Base-by-base conservation (phyloP, 2,888 invertebrate species). In the Amiota mariae region DNA sequence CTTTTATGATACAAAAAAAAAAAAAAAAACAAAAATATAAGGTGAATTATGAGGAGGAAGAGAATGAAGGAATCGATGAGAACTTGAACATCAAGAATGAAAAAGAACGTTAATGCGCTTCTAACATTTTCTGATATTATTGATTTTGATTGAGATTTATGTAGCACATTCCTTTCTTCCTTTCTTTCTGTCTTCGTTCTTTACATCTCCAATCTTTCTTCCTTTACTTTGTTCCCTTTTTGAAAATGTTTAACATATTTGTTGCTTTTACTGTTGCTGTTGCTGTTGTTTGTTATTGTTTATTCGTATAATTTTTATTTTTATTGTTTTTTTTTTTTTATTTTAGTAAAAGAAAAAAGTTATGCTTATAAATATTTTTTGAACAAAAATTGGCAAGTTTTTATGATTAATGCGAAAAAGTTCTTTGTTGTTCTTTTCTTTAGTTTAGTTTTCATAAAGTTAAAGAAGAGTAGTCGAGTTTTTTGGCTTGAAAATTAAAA, bases 81-180 rank as follows among this genome's bases (percentile, higher is more conserved):
- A 24, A 24, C 24, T 24, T 24, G 24, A 24, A 24, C 24, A 24
- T 24, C 3, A 24, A 24, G 24, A 24, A 24, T 3, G 24, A 3
- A 13, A 2, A 48, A 66, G 3, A 24, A 24, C 24, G 24, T 2
- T 24, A 24, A 3, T 2, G 24, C 81, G 79, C 79, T 85, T 78
- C 85, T 81, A 51, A n/a, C n/a, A 59, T 10, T 59, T 18, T 11
- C 11, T 86, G 82, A 85, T 86, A 84, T 84, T 84, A 86, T 86
- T 84, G 86, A 85, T 86, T 84, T 84, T 81, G 85, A 85, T 85
- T 86, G 84, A 82, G 85, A 86, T 84, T 86, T 84, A 86, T 84
- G 81, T 81, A 11, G 64, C 75, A 73, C 56, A 75, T 72, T 78
- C 73, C 68, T 63, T 75, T 57, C 59, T 59, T 71, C 68, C 18